Evolutionary conservation across 2,113 vertebrate species (phyloP).

Genomic region (Vireo altiloquus): DNA sequence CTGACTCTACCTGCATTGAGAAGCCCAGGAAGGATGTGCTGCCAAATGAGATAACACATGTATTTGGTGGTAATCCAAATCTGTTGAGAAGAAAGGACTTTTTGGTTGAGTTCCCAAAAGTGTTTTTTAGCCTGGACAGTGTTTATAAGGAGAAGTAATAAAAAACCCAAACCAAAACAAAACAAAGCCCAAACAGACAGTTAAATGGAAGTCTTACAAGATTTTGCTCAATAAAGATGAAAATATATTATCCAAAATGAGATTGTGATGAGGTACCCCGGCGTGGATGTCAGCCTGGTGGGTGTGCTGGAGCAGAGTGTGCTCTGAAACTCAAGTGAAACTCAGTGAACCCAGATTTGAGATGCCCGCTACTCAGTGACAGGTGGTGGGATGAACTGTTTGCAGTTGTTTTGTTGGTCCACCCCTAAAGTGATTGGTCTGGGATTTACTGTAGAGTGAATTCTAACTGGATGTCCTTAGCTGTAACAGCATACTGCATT

Average conservation of each 20-base stretch:
- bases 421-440: background rate
- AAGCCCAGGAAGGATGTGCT: background rate
- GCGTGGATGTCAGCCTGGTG: background rate
- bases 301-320: background rate
- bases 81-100: background rate
- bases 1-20: background rate
- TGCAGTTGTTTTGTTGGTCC: background rate
- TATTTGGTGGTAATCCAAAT: background rate
- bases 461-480: background rate
- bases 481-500: background rate
- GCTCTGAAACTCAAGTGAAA: background rate
- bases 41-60: background rate
- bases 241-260: background rate
- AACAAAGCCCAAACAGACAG: background rate
- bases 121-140: background rate
- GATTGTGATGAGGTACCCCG: background rate
- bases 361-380: background rate
- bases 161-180: background rate
- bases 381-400: background rate
- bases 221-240: background rate
- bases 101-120: background rate
- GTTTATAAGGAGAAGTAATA: background rate
- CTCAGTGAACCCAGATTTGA: background rate
- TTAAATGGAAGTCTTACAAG: background rate
- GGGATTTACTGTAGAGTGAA: background rate